Evolutionary conservation across 2,888 invertebrate species (phyloP), one percentile per base, ranked within the genome.

Genomic region (Trissoscelio sp.): DNA sequence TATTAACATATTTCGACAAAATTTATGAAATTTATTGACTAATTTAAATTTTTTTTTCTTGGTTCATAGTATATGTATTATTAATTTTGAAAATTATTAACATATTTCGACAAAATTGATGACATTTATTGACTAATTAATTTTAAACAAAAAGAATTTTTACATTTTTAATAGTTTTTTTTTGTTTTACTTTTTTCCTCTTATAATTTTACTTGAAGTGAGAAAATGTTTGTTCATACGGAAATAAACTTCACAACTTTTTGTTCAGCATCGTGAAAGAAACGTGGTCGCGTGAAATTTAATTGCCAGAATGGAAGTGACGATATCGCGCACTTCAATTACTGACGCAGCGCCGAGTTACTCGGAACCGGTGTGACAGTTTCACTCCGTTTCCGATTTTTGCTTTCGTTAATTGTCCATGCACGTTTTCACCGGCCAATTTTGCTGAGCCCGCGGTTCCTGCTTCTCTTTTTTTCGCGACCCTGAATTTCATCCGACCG

Each of bases 381-480:
- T 85, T 86, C 84, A 82, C 86, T 73, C 57, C 39, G 75, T 80
- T 80, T 67, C 53, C 53, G 69, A 69, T 69, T 83, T 80, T 85
- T 84, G 82, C 84, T 84, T 81, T 84, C 81, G 66, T 84, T 83
- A 85, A 85, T 84, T 83, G 70, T 60, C 18, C 37, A 9, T 12
- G 20, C n/a, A n/a, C 11, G 78, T 83, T 85, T 84, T 84, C 85
- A 79, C 82, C 34, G 20, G 22, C 11, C 67, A 83, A 82, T 81
- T 82, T 28, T 51, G 67, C 62, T 37, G 44, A 53, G n/a, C 14
- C 44, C 24, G 28, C 58, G 55, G 11, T 64, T 73, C 39, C 44
- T 44, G 31, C 39, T 31, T 62, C 34, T 22, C 9, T 3, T 42
- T 62, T 67, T 34, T 42, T 57, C 22, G 12, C 12, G 57, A 46